Evolutionary conservation across 2,113 vertebrate genomes (phyloP).

Genomic region (Oreochromis aureus): DNA sequence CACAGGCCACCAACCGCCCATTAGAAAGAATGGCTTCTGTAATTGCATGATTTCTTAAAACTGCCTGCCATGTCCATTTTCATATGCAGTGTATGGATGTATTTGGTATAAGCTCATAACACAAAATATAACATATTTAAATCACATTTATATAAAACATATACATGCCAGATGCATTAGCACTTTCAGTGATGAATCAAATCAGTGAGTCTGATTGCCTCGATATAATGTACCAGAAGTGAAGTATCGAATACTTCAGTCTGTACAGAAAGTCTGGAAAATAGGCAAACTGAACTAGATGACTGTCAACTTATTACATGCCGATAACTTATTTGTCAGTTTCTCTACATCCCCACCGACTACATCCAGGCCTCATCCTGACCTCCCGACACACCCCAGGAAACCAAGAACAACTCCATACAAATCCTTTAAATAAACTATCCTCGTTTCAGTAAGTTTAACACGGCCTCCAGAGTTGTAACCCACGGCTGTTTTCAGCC

Average conservation of each 20-base stretch:
- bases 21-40: background rate
- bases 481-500: background rate
- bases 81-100: background rate
- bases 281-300: background rate
- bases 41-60: background rate
- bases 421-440: slow-evolving; percentile 3
- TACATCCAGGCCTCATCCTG: background rate
- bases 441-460: background rate
- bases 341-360: background rate
- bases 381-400: background rate
- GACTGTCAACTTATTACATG: background rate
- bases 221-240: background rate
- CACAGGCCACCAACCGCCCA: background rate
- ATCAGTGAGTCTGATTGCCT: background rate
- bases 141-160: background rate
- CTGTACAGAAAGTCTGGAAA: background rate
- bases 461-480: background rate
- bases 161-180: background rate
- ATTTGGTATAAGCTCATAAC: background rate
- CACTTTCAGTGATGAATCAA: background rate
- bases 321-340: background rate
- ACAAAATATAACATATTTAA: background rate
- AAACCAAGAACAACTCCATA: slow-evolving; percentile 12
- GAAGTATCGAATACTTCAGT: fast-evolving
- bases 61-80: background rate